Evolutionary conservation across 1,140 invertebrate genomes (phyloP), one percentile per base, ranked within the genome.

Genomic region (Drosophila pallidifrons): DNA sequence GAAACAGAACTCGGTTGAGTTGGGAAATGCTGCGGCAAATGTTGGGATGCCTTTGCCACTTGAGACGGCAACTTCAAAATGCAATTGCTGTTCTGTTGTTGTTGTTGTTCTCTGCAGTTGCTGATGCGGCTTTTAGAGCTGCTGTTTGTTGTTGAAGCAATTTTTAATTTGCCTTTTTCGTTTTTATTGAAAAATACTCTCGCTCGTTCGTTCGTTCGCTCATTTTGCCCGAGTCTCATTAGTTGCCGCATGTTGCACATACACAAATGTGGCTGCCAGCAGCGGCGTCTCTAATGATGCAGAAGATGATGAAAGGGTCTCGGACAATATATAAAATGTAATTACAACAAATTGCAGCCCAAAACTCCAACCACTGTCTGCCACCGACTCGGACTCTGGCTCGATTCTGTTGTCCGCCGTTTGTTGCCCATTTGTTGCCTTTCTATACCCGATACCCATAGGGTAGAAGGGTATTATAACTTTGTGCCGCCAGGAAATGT

Each of bases 11-110:
- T n/a, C 16, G 2, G 11, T 16, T 28, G 35, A 43, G 46, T 55
- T 41, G 46, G 20, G 35, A 38, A 46, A 57, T 32, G 73, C 60
- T 65, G 67, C 16, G 13, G 49, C 41, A 78, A 78, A 32, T 54
- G 51, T 69, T 66, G 73, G 81, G 61, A 66, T 79, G 66, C 66
- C 30, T 54, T 47, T 54, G 79, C 82, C 83, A 87, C 83, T 87
- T 87, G 83, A 87, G 83, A 87, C 83, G 70, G 63, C 68, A 86
- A 81, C 75, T 82, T 86, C 74, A 88, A 87, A 87, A 82, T 88
- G 83, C 85, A 87, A 87, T 88, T 88, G 83, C 73, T 57, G 41
- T 61, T 68, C 35, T 38, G 60, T 41, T 59, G 46, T 11, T 52
- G 65, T 55, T 70, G 63, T 60, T 67, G 63, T 61, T 61, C 16